A percentile compares a stretch with the other conserved stretches of the same genome.
phyloP scores from a whole-genome alignment of 2,113 vertebrate species.

The Myrmophylax atrothorax region DNA sequence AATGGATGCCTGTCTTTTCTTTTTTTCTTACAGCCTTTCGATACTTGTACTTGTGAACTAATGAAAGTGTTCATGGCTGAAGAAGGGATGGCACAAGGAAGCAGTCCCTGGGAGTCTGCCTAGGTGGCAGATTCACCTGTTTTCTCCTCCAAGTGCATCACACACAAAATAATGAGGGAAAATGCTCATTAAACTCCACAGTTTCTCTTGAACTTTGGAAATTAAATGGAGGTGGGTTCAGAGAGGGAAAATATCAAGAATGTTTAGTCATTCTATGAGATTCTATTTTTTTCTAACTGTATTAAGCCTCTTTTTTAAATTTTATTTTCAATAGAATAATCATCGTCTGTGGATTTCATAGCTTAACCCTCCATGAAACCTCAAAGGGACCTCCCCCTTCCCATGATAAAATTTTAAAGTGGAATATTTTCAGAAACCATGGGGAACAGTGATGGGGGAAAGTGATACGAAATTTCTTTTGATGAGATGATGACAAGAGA shows the following conservation, averaged over 20 bases:
- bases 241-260: not conserved
- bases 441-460: constrained; percentile 7
- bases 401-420: constrained; percentile 74
- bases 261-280: constrained; percentile 4
- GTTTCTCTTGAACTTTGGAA: constrained; percentile 16
- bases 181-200: constrained; percentile 56
- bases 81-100: not conserved
- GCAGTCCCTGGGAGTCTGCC: not conserved
- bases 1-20: not conserved
- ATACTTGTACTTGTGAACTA: not conserved
- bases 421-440: constrained; percentile 62
- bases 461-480: constrained; percentile 67
- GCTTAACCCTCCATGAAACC: constrained; percentile 43
- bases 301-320: constrained; percentile 2
- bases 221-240: constrained; percentile 33
- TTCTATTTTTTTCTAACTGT: not conserved
- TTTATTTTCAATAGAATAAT: not conserved
- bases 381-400: not conserved
- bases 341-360: constrained; percentile 24
- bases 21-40: not conserved
- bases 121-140: constrained; percentile 16
- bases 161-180: constrained; percentile 62
- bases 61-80: not conserved
- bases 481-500: constrained; percentile 72
- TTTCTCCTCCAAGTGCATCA: constrained; percentile 26